These are phyloP conservation scores for Rhegmatorhina hoffmannsi DNA, from an alignment of 2,113 vertebrate species.

Conservation along the genomic window DNA sequence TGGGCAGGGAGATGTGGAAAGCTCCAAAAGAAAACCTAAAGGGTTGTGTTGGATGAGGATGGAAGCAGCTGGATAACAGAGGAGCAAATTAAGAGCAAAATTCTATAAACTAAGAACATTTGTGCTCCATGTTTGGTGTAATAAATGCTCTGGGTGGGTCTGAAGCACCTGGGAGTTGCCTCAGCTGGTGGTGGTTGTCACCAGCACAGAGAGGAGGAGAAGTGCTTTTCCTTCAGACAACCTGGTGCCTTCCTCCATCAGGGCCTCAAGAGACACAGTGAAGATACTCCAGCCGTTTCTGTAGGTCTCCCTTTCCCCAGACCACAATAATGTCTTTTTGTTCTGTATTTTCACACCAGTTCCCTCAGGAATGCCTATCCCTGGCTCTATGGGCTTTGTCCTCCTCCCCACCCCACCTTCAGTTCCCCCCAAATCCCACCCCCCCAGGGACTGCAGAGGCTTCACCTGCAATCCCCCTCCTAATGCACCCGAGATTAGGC, in stretches of 20 bases:
- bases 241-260: not conserved
- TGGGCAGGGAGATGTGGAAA: not conserved
- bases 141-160: not conserved
- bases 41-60: not conserved
- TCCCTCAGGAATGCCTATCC: not conserved
- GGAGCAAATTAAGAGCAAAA: not conserved
- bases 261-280: not conserved
- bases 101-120: no score
- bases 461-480: not conserved
- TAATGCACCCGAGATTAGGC: not conserved
- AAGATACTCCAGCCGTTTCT: not conserved
- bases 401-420: no score
- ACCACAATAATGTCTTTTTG: rapidly evolving
- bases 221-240: not conserved
- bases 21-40: not conserved
- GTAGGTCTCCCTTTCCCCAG: not conserved
- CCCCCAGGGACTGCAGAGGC: rapidly evolving
- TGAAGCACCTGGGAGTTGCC: not conserved
- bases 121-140: not conserved
- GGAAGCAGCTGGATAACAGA: not conserved
- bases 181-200: not conserved
- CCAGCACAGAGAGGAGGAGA: not conserved
- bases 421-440: not conserved
- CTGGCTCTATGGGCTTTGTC: rapidly evolving
- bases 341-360: not conserved